Base-by-base conservation (phyloP, 92 coral and sea anemone species). In the Zoanthus solanderi region DNA sequence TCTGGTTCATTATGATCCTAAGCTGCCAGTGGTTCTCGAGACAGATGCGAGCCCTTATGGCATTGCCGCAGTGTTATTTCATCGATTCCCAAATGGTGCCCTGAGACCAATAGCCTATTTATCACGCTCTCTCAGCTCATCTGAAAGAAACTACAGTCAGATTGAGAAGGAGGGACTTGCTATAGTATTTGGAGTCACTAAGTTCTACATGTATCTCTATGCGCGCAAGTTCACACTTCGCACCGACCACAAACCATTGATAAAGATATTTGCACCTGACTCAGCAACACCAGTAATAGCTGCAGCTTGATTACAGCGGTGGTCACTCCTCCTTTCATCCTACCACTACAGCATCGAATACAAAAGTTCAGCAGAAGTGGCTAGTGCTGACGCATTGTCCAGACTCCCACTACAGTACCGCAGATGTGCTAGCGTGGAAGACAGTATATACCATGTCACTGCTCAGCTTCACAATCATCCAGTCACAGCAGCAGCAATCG, bases 71-170 rank as follows among this genome's bases (percentile, higher is more conserved):
- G 23, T 23, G 23, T 23, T 23, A 23, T 23, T 23, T 23, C 23
- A 23, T 23, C 23, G 23, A 23, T 23, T 23, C 23, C 23, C 23
- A 23, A 23, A 23, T 23, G 23, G 23, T 23, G 85, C 46, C 46
- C 91, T 75, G 42, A 87, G 74, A 37, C 90, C 85, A 10, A 90
- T 90, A 13, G 91, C 92, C 56, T 90, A 81, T 78, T 88, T 90
- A 50, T 86, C 92, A 11, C 75, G 93, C 52, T 92, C 91, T 23
- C 23, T 23, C 23, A 23, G 23, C 23, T 23, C 23, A 23, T 23
- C 23, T 23, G 23, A 23, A 23, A 23, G 23, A 23, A 23, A 23
- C 23, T 23, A 23, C 23, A 23, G 23, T 23, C 23, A 23, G 23
- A 23, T 23, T 23, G 23, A 23, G 23, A 23, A 23, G 23, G 23